Base-by-base conservation (phyloP, 2,797 vertebrate genomes). In the Leuciscus waleckii region DNA sequence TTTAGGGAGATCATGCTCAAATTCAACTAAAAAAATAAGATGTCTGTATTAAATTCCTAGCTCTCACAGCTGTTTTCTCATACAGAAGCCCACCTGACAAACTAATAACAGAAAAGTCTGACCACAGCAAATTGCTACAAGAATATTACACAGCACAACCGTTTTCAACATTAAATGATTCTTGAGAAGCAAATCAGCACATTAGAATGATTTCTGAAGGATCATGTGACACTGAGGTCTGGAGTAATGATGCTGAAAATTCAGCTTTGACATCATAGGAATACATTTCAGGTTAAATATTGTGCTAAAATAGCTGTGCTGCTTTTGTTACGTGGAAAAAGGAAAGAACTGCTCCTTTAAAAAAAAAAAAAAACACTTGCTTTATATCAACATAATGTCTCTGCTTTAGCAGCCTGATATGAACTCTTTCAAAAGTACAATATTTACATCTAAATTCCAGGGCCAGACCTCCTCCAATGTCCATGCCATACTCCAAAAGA, bases 361-460 rank as follows among this genome's bases (percentile, higher is more conserved):
- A 46, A 46, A 46, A 4, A 11, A 16, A 17, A 9, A 56, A 3
- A 4, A n/a, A 58, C 4, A 3, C 1, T 13, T 26, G 10, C 17
- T 35, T 23, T 54, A 19, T 35, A 75, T 54, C 19, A 76, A 76
- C 49, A 56, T 51, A 7, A 61, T 37, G 5, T 26, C 35, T 39
- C 1, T 56, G 37, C 58, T 78, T 35, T 43, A 41, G 2, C 23
- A 78, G 54, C 37, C 54, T 29, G 16, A 41, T 41, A 78, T 26
- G 26, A 46, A 63, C 54, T 32, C n/a, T 63, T 71, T 58, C n/a
- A 43, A 54, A 37, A 51, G 11, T 79, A 37, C 17, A 75, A 29
- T 68, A 73, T 86, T 74, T 41, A 54, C 2, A 69, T 87, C 46
- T 56, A 75, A 81, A 79, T 35, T 71, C 79, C 74, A 79, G 32